Evolutionary conservation across 2,888 invertebrate species (phyloP), one percentile per base, ranked within the genome.

Genomic region (Odontomyia ornata): DNA sequence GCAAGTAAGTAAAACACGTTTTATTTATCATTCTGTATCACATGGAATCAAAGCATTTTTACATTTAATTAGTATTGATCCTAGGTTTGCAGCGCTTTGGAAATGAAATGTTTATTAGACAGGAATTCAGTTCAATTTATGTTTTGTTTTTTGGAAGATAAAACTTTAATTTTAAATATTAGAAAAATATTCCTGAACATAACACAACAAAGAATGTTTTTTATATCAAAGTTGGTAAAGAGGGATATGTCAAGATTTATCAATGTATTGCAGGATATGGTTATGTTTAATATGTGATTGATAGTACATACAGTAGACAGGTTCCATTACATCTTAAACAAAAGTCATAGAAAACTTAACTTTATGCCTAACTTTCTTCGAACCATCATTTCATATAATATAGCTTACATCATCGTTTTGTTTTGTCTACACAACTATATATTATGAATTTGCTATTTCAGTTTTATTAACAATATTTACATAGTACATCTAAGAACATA

Each of bases 41-140:
- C 78, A 79, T 77, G 78, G 76, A 79, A 79, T 79, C 77, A 79
- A 79, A 79, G 78, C 78, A 76, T 76, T 76, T 75, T 60, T 75
- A 64, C 75, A 75, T 75, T 76, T 28, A 76, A 27, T 76, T 65
- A 25, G 4, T 47, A 21, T 76, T 47, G n/a, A 57, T 69, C 27
- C 30, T 67, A 47, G 65, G 7, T 64, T 67, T 67, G 3, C 13
- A 36, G 67, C 30, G 28, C 2, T 67, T 30, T 23, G 3, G 21
- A 30, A 52, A 52, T 18, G 4, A 52, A 52, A 52, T 4, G 18
- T 4, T 52, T n/a, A 3, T 52, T 52, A 9, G 15, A 13, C 18
- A 4, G 3, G 7, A 43, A 43, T 43, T 9, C 13, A 13, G 13
- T 43, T 43, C 43, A 43, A 43, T 43, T 43, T 43, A 43, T 43